Base-by-base conservation (phyloP, 2,888 invertebrate genomes). In the Drosophila flavopinicola region DNA sequence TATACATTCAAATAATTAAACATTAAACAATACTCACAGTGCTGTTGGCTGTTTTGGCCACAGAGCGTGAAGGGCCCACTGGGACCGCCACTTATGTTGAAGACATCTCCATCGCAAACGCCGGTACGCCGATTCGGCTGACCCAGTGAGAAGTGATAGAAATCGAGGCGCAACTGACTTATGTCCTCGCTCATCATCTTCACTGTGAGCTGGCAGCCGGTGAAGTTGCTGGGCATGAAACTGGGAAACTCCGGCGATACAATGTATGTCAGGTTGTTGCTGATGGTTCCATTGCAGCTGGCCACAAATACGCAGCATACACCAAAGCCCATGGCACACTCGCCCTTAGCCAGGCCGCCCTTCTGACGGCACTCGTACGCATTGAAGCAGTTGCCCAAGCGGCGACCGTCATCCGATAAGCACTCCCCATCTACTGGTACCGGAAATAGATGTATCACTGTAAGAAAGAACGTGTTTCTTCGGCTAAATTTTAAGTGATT, bases 31-130 rank as follows among this genome's bases (percentile, higher is more conserved):
- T 84, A 92, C 93, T 93, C 90, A 96, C 96, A 92, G 79, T 96
- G 96, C 79, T 96, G 96, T 10, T 96, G 96, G 85, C 95, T 96
- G 87, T 96, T 96, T 87, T 95, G 94, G 1, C 96, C 96, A 87
- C 96, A 96, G 7, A 96, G 78, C 10, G 92, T 93, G 69, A 96
- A 92, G 51, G 93, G 92, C 45, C 92, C 92, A 1, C 89, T 88
- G 0, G 92, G 91, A 3, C 93, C 94, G 0, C 94, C 94, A 13
- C 90, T 90, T 61, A 95, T 88, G 1, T 92, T 90, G 90, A 95
- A 94, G 6, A 94, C 92, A 84, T 96, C 96, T 38, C 95, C 94
- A 73, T 96, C 95, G 78, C 96, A 96, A 30, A 94, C 93, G 0
- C 96, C 96, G 0, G 95, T 96, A 24, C 91, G 92, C 51, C 96